phyloP scores from a whole-genome alignment of 2,113 vertebrate species.

The Atlantisia rogersi region DNA sequence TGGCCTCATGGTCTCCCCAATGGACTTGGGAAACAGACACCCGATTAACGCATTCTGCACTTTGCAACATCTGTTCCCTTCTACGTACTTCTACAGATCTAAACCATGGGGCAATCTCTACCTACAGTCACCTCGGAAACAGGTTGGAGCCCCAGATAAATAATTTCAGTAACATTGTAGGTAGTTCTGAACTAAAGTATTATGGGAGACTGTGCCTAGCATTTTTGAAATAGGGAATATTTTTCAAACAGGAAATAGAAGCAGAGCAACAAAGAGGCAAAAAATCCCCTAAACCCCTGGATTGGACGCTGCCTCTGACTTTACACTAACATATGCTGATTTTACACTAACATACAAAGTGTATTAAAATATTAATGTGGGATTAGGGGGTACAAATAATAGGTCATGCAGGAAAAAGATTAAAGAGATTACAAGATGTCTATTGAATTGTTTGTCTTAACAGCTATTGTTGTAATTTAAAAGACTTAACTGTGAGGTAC shows the following conservation, averaged over 20 bases:
- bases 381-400: constrained; percentile 39
- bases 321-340: constrained; percentile 18
- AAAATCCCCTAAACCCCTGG: background rate
- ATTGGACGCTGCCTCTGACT: background rate
- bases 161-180: background rate
- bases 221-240: background rate
- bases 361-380: constrained; percentile 66
- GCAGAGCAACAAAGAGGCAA: background rate
- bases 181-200: background rate
- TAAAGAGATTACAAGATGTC: background rate
- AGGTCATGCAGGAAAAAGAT: constrained; percentile 33
- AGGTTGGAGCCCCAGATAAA: background rate
- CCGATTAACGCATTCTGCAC: fast-evolving
- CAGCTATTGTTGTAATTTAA: background rate
- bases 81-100: background rate
- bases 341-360: constrained; percentile 11
- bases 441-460: constrained; percentile 2
- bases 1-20: background rate
- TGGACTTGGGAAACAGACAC: background rate
- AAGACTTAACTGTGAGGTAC: background rate
- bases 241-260: constrained; percentile 21
- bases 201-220: background rate
- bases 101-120: background rate
- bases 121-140: background rate
- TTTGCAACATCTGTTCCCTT: background rate